Evolutionary conservation across 2,888 invertebrate species (phyloP), one percentile per base, ranked within the genome.

Genomic region (Blastobasis adustella): DNA sequence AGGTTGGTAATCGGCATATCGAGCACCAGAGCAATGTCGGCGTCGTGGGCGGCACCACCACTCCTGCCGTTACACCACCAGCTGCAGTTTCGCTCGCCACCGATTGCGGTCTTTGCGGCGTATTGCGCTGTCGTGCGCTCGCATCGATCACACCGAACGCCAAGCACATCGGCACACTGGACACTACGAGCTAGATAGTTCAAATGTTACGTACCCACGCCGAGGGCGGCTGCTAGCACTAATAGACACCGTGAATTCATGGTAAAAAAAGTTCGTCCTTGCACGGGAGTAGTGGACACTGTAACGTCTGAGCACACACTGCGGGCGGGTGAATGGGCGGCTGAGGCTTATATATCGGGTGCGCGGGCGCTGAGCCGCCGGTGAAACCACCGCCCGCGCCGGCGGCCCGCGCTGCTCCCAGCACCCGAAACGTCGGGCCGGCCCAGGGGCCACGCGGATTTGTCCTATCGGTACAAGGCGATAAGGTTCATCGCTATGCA

Each of bases 141-240:
- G 62, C 69, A 72, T 70, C 66, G 65, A 74, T 69, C 73, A 71
- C 78, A 78, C 75, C 69, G 67, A 69, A 65, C 62, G 62, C 67
- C 60, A 62, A 48, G 7, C 52, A 52, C 54, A 37, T 54, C 58
- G 74, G 73, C 76, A 75, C 82, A 70, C 81, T 80, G 23, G 23
- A 23, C 23, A 23, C 23, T 23, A 23, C 23, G 23, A 3, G 23
- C 75, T 79, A 82, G 82, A 84, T 83, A 82, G 71, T 79, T 81
- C 61, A 80, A 82, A 79, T 78, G 69, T 69, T 91, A 91, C 91
- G 89, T 91, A 92, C 91, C 91, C 89, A 91, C 90, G 90, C 91
- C 91, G 85, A 92, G 89, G 89, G 91, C 91, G 82, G 91, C 90
- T 79, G 91, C 90, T 82, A 91, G 79, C 85, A 89, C 86, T 84